Conservation (phyloP, 2,113 vertebrate genomes). For the Phalacrocorax brasilianus region DNA sequence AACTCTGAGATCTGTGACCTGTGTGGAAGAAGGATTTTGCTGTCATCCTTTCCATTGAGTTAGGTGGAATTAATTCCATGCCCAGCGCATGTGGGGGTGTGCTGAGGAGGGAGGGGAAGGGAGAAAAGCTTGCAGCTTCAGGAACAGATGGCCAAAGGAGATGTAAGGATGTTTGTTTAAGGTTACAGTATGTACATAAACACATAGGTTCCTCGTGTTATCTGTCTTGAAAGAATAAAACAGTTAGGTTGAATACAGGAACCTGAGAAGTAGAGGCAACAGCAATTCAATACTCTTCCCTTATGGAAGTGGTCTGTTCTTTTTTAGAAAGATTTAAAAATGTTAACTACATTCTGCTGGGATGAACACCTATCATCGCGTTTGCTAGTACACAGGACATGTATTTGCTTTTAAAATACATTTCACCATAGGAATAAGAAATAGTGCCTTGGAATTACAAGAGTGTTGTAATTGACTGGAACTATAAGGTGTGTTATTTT, state of each 20-base stretch:
- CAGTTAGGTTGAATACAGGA: background rate
- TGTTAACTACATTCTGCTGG: background rate
- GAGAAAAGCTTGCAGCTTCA: background rate
- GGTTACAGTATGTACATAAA: conserved; percentile 20
- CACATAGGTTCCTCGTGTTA: background rate
- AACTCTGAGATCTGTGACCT: background rate
- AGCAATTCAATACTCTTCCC: background rate
- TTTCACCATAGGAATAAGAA: conserved; percentile 2
- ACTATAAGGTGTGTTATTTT: background rate
- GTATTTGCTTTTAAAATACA: background rate
- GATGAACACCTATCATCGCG: background rate
- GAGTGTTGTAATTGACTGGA: background rate
- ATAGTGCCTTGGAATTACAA: background rate
- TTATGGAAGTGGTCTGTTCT: background rate
- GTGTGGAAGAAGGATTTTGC: background rate
- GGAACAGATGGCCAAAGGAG: conserved; percentile 9
- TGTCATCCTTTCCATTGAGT: background rate
- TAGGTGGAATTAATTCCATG: background rate
- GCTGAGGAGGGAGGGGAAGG: background rate
- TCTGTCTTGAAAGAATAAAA: conserved; percentile 23
- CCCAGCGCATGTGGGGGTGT: background rate
- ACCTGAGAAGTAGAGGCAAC: background rate
- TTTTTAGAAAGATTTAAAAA: background rate
- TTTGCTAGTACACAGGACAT: background rate
- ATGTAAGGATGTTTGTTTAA: conserved; percentile 39